Percentiles rank a stretch among this genome's conserved stretches.
Conservation (phyloP, 2,888 invertebrate genomes). For the Reticulitermes lucifugus region DNA sequence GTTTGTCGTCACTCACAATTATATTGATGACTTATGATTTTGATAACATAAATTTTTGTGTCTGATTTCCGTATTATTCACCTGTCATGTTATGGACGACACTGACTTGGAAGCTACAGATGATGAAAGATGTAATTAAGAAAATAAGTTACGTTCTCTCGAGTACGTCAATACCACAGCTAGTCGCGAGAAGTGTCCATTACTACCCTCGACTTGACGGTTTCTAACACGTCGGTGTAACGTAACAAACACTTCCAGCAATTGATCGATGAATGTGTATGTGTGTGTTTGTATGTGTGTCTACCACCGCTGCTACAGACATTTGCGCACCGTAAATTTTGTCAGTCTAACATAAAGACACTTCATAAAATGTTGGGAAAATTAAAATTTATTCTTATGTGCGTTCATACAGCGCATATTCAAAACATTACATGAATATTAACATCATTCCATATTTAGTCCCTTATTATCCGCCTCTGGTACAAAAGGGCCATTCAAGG, state of each 20-base stretch:
- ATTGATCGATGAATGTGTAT: conserved; percentile 6
- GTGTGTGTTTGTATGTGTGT: not conserved
- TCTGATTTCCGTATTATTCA: not conserved
- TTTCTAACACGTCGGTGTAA: conserved; percentile 14
- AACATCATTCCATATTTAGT: too few species aligned
- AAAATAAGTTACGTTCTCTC: not conserved
- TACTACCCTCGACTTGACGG: not conserved
- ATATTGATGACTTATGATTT: not conserved
- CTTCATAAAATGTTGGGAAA: too few species aligned
- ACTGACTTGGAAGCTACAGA: not conserved
- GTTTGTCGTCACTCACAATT: not conserved
- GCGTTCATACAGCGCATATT: too few species aligned
- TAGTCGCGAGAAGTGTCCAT: conserved; percentile 4
- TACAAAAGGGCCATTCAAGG: too few species aligned
- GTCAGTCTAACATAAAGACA: not conserved
- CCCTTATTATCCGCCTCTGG: too few species aligned
- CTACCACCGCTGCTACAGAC: not conserved
- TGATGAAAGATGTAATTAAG: not conserved
- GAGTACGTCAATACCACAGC: not conserved
- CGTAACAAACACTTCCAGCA: conserved; percentile 15
- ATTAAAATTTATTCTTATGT: too few species aligned
- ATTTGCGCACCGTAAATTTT: not conserved
- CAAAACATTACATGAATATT: too few species aligned
- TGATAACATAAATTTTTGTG: not conserved
- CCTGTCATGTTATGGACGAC: not conserved